Conservation (phyloP, 2,888 invertebrate species). For the Stomorhina lunata region DNA sequence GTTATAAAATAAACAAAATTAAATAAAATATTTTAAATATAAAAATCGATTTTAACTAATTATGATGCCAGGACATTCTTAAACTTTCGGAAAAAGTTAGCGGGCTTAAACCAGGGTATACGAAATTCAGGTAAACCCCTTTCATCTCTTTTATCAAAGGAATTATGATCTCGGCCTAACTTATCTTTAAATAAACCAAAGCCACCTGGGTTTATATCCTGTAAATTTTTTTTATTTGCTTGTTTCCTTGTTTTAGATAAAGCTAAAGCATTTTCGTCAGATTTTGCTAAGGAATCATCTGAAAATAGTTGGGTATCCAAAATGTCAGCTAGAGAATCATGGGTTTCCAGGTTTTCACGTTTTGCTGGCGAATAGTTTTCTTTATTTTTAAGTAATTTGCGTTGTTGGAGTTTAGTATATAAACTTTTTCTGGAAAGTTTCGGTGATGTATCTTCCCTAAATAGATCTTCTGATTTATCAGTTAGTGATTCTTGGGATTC, state of each 20-base stretch:
- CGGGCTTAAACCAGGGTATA: constrained; percentile 66
- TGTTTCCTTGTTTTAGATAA: neutral
- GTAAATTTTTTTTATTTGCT: neutral
- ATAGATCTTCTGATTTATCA: too few species aligned
- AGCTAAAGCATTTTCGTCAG: neutral
- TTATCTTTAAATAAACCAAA: neutral
- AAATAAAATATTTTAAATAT: too few species aligned
- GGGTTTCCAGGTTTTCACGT: neutral
- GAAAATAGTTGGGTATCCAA: neutral
- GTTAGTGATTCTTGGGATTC: too few species aligned
- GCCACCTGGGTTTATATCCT: neutral
- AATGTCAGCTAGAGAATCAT: neutral
- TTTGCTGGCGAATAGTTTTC: neutral
- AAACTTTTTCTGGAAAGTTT: too few species aligned
- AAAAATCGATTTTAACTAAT: neutral
- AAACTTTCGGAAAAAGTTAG: constrained; percentile 63
- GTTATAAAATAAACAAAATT: too few species aligned
- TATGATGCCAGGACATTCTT: constrained; percentile 48
- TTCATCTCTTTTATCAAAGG: neutral
- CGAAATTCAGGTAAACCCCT: constrained; percentile 11
- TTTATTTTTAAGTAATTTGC: too few species aligned
- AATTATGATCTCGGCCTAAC: neutral
- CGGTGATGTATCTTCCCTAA: too few species aligned
- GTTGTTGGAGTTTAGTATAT: too few species aligned
- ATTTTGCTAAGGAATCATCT: neutral